Evolutionary conservation across 2,113 vertebrate genomes (phyloP).

Genomic region (Oostethus manadensis): DNA sequence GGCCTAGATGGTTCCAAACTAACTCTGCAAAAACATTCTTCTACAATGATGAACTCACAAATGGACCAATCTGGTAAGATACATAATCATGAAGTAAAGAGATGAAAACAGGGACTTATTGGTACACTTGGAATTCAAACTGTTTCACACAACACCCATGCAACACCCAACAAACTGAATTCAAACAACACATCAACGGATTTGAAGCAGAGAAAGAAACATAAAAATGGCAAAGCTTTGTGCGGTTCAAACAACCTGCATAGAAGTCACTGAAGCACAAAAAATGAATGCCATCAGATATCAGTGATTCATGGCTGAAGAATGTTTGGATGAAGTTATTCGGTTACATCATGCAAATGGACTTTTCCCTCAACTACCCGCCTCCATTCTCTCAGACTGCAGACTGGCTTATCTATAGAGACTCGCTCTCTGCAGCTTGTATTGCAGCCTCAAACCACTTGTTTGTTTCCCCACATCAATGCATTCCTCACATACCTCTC

Average conservation of each 20-base stretch:
- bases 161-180: no score
- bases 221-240: conserved; percentile 4
- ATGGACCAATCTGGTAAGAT: no score
- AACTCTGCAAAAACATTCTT: no score
- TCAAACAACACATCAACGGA: no score
- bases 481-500: conserved; percentile 92
- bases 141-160: no score
- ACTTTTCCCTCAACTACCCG: not conserved
- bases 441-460: conserved; percentile 72
- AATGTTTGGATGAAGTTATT: conserved; percentile 11
- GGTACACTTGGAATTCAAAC: no score
- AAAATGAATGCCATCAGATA: conserved; percentile 5
- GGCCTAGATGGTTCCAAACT: no score
- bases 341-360: conserved; percentile 30
- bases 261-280: not conserved
- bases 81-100: no score
- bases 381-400: not conserved
- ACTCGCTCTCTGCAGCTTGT: not conserved
- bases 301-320: conserved; percentile 6
- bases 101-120: no score
- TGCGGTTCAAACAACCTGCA: conserved; percentile 49
- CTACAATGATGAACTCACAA: no score
- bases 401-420: not conserved
- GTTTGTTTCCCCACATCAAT: conserved; percentile 88
- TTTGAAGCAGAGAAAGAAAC: no score